Evolutionary conservation across 2,888 invertebrate species (phyloP), one percentile per base, ranked within the genome.

Genomic region (Xestia ashworthii): DNA sequence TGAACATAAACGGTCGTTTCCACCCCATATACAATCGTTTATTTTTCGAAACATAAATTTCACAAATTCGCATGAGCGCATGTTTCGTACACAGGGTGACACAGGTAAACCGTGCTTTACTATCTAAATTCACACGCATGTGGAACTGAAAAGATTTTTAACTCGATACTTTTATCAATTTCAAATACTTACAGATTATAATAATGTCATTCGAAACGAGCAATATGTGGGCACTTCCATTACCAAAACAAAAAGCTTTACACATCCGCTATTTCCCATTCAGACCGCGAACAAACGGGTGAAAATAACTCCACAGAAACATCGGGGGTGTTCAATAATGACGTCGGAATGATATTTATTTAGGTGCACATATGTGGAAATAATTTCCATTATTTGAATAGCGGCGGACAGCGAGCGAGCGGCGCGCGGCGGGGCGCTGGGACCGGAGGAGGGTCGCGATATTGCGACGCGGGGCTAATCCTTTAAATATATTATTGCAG

Each of bases 1-100:
- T 96, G 96, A 96, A 96, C 96, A 96, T 96, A 96, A 96, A 96
- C 95, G 96, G 94, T 95, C 96, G 96, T 96, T 96, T 96, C 96
- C 96, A 96, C 96, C 96, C 96, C 96, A 96, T 96, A 96, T 96
- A 95, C 95, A 95, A 95, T 94, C 96, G 95, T 96, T 96, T 96
- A 95, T 96, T 96, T 96, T 95, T 95, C 95, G 94, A 96, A 96
- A 95, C 95, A 96, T 96, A 96, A 95, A 96, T 96, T 96, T 95
- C 90, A 92, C 94, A 93, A 95, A 95, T 95, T 95, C 95, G 91
- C 94, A 92, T 95, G 92, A 92, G 92, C 92, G 93, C 91, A 91
- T 94, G 92, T 93, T 92, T 93, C 87, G 92, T 92, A 88, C 89
- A 88, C 86, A 84, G 87, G 85, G 81, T 87, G 88, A 89, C 88